phyloP scores from a whole-genome alignment of 2,888 invertebrate species.

The Coleophora deauratella region DNA sequence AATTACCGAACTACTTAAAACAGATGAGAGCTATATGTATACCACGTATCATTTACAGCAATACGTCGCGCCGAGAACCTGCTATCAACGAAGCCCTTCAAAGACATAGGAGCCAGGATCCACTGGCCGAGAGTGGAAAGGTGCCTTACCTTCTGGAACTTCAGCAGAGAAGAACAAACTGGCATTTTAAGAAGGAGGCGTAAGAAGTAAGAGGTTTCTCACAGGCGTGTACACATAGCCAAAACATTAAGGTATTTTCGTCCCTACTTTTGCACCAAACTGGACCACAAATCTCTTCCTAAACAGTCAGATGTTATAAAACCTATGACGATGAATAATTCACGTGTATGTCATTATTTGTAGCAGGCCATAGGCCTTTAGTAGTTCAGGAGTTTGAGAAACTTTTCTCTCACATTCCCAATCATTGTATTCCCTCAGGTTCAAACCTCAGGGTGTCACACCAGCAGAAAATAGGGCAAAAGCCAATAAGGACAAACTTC shows the following conservation, averaged over 20 bases:
- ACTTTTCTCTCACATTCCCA: too few species aligned
- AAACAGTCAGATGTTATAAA: too few species aligned
- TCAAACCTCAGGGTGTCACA: slow-evolving; percentile 10
- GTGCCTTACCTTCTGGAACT: slow-evolving; percentile 71
- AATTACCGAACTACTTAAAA: slow-evolving; percentile 5
- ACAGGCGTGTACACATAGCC: slow-evolving; percentile 11
- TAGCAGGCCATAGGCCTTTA: too few species aligned
- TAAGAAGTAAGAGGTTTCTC: slow-evolving; percentile 30
- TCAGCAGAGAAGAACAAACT: slow-evolving; percentile 41
- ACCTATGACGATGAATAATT: too few species aligned
- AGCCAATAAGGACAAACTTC: slow-evolving; percentile 13
- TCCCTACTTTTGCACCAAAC: too few species aligned
- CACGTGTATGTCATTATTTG: too few species aligned
- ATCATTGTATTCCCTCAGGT: too few species aligned
- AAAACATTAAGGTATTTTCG: too few species aligned
- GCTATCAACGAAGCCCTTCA: slow-evolving; percentile 72
- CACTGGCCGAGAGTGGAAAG: slow-evolving; percentile 78
- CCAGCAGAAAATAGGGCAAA: slow-evolving; percentile 14
- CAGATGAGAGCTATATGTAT: slow-evolving; percentile 3
- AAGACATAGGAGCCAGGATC: slow-evolving; percentile 74
- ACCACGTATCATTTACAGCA: slow-evolving; percentile 40
- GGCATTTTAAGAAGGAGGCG: slow-evolving; percentile 26
- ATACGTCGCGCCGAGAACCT: slow-evolving; percentile 73
- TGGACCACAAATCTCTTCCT: too few species aligned
- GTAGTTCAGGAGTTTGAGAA: too few species aligned